phyloP scores from a whole-genome alignment of 2,888 invertebrate genomes.

The Calameuta filiformis region DNA sequence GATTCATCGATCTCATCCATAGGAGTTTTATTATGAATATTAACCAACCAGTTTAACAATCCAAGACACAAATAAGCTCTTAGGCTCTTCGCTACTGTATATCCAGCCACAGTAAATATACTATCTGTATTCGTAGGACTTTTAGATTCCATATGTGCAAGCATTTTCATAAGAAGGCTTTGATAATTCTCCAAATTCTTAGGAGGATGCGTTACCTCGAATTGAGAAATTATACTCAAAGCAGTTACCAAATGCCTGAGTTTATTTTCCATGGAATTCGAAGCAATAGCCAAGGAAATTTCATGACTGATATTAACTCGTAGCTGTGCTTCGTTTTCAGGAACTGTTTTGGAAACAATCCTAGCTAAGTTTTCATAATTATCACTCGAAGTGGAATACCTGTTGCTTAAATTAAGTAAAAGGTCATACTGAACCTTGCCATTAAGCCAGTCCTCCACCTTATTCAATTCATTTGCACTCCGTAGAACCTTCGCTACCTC shows the following conservation, averaged over 20 bases:
- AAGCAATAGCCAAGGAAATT: constrained; percentile 45
- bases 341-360: constrained; percentile 25
- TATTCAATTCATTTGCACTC: constrained; percentile 20
- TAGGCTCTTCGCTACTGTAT: constrained; percentile 43
- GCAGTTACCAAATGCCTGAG: constrained; percentile 45
- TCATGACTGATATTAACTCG: constrained; percentile 38
- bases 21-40: constrained; percentile 11
- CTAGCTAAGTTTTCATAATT: constrained; percentile 38
- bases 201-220: constrained; percentile 34
- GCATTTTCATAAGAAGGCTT: constrained; percentile 37
- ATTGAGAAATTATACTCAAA: constrained; percentile 43
- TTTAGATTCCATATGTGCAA: constrained; percentile 41
- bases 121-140: constrained; percentile 34
- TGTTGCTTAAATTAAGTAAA: constrained; percentile 35
- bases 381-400: constrained; percentile 24
- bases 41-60: constrained; percentile 46
- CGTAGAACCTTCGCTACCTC: constrained; percentile 34
- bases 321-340: constrained; percentile 33
- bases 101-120: constrained; percentile 38
- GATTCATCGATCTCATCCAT: constrained; percentile 20
- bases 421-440: constrained; percentile 33
- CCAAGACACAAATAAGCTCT: constrained; percentile 54
- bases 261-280: constrained; percentile 31
- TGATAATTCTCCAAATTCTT: constrained; percentile 22
- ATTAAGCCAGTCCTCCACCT: constrained; percentile 41